A percentile compares a stretch with the other conserved stretches of the same genome.
Evolutionary conservation across 2,888 invertebrate species (phyloP).

Genomic region (Octodonta nipae): DNA sequence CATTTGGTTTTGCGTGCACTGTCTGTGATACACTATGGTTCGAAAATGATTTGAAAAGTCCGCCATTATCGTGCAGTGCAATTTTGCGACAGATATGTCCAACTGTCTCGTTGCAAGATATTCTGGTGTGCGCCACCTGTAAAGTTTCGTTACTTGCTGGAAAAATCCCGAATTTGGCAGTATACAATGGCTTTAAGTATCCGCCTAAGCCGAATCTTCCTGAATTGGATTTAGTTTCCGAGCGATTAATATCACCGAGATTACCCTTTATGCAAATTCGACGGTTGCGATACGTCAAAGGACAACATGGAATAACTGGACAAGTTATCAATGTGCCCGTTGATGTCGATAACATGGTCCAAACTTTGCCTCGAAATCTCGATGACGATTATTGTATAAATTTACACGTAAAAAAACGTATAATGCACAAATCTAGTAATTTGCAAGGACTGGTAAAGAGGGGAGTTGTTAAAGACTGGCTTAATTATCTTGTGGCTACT

Average conservation of each 20-base stretch:
- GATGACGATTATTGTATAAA: slow-evolving; percentile 1
- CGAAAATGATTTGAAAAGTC: slow-evolving; percentile 8
- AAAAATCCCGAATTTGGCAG: slow-evolving; percentile 4
- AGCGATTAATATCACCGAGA: slow-evolving; percentile 4
- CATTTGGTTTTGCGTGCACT: slow-evolving; percentile 11
- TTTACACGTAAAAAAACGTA: neutral
- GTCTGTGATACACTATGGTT: slow-evolving; percentile 18
- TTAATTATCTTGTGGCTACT: neutral
- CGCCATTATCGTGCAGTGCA: slow-evolving; percentile 1
- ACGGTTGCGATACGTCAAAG: neutral
- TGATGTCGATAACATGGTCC: slow-evolving; percentile 1
- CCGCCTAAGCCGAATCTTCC: neutral
- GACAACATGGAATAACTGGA: slow-evolving; percentile 2
- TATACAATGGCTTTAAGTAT: slow-evolving; percentile 2
- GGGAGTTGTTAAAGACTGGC: slow-evolving; percentile 1
- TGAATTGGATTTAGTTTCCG: slow-evolving; percentile 1
- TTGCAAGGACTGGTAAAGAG: neutral
- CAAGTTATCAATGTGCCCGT: slow-evolving; percentile 3
- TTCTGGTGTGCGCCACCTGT: slow-evolving; percentile 9
- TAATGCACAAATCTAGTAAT: slow-evolving; percentile 2
- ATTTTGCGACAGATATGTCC: too few species aligned
- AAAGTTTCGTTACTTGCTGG: neutral
- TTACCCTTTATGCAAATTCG: slow-evolving; percentile 3
- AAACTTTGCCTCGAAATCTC: neutral
- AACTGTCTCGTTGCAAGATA: neutral